A percentile compares a stretch with the other conserved stretches of the same genome.
phyloP scores from a whole-genome alignment of 1,140 invertebrate species.

The Anastrepha ludens region DNA sequence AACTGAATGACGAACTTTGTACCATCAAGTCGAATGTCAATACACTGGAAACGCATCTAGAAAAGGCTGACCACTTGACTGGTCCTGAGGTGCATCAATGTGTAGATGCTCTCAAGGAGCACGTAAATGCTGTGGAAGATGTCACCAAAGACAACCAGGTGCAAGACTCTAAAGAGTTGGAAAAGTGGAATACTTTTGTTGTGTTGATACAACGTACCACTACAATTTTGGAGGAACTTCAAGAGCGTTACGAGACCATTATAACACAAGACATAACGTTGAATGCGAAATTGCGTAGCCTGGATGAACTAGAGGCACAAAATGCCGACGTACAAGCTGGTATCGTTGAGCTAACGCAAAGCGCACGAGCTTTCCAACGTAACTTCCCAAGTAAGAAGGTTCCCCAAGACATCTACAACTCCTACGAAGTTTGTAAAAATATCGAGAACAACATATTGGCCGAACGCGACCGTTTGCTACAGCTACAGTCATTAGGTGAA shows the following conservation, averaged over 20 bases:
- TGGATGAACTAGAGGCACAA: conserved; percentile 68
- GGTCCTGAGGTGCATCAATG: conserved; percentile 75
- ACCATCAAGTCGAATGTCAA: conserved; percentile 75
- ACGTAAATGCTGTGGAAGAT: conserved; percentile 78
- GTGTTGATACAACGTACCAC: conserved; percentile 61
- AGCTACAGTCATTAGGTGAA: conserved; percentile 83
- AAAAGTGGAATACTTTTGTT: conserved; percentile 82
- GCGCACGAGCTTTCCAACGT: conserved; percentile 77
- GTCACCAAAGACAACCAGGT: conserved; percentile 79
- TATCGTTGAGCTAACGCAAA: conserved; percentile 74
- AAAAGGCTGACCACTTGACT: conserved; percentile 75
- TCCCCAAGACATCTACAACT: conserved; percentile 79
- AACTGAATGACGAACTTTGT: conserved; percentile 73
- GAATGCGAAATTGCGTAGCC: conserved; percentile 66
- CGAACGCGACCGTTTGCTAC: conserved; percentile 84
- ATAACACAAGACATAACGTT: conserved; percentile 66
- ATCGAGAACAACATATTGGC: conserved; percentile 81
- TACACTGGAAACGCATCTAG: conserved; percentile 74
- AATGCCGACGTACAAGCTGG: conserved; percentile 67
- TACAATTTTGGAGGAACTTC: conserved; percentile 61
- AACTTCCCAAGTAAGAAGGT: conserved; percentile 81
- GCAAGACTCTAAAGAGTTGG: conserved; percentile 78
- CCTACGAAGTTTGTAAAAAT: conserved; percentile 80
- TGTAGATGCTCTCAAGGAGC: conserved; percentile 76
- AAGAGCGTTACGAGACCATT: conserved; percentile 65